phyloP scores from a whole-genome alignment of 2,888 invertebrate species.

The Pyrochroa serraticornis region DNA sequence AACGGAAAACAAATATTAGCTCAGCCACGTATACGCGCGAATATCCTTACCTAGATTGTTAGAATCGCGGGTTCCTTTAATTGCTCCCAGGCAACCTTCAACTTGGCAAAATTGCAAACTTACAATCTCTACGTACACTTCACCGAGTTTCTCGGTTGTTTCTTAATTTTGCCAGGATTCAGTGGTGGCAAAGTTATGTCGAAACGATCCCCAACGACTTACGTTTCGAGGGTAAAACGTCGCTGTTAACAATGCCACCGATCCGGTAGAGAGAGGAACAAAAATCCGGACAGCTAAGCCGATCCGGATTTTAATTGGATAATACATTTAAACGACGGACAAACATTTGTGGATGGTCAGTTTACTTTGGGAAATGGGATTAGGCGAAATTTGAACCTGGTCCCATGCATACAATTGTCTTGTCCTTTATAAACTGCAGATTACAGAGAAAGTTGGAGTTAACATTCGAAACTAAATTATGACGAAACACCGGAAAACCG shows the following conservation, averaged over 20 bases:
- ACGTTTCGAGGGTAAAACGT: too few species aligned
- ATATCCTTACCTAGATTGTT: slow-evolving; percentile 22
- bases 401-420: slow-evolving; percentile 12
- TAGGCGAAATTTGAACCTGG: slow-evolving; percentile 16
- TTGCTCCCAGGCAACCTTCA: slow-evolving; percentile 20
- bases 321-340: slow-evolving; percentile 7
- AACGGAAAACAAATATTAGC: slow-evolving; percentile 41
- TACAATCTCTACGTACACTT: slow-evolving; percentile 5
- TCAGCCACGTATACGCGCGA: slow-evolving; percentile 35
- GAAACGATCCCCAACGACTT: too few species aligned
- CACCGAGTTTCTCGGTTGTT: slow-evolving; percentile 2
- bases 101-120: slow-evolving; percentile 11
- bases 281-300: background rate
- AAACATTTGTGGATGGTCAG: slow-evolving; percentile 20
- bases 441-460: too few species aligned
- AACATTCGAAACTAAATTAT: too few species aligned
- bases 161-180: background rate
- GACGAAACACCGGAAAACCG: too few species aligned
- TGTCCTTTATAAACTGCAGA: too few species aligned
- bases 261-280: too few species aligned
- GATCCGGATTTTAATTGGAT: slow-evolving; percentile 14
- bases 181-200: slow-evolving; percentile 5
- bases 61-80: slow-evolving; percentile 16
- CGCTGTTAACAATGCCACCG: background rate
- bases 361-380: slow-evolving; percentile 21